Evolutionary conservation across 2,113 vertebrate genomes (phyloP).

Genomic region (Parus major): DNA sequence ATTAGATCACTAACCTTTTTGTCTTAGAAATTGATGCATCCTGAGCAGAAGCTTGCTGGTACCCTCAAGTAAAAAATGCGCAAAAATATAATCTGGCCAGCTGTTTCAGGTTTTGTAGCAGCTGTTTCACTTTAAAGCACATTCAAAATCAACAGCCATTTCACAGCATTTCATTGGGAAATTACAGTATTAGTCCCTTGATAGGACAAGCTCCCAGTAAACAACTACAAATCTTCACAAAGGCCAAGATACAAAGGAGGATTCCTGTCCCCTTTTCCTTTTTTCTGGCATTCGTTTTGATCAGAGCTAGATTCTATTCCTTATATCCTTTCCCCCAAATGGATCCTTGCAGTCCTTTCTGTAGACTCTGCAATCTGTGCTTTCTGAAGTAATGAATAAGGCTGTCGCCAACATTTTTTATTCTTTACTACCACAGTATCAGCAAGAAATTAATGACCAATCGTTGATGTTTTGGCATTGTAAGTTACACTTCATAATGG

Average conservation of each 20-base stretch:
- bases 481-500: neutral
- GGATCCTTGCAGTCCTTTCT: neutral
- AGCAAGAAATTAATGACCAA: neutral
- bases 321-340: neutral
- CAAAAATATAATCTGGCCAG: neutral
- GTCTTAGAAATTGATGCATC: neutral
- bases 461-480: neutral
- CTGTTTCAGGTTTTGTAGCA: neutral
- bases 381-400: neutral
- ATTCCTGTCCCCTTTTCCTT: neutral
- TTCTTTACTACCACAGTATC: neutral
- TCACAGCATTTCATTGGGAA: neutral
- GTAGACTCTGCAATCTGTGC: accelerated
- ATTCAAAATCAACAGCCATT: neutral
- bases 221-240: neutral
- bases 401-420: neutral
- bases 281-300: neutral
- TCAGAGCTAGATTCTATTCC: neutral
- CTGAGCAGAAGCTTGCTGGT: neutral
- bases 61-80: neutral
- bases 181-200: neutral
- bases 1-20: neutral
- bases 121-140: neutral
- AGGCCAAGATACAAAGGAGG: neutral
- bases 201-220: neutral